Evolutionary conservation across 1,140 invertebrate species (phyloP).

Genomic region (Scylla paramamosain): DNA sequence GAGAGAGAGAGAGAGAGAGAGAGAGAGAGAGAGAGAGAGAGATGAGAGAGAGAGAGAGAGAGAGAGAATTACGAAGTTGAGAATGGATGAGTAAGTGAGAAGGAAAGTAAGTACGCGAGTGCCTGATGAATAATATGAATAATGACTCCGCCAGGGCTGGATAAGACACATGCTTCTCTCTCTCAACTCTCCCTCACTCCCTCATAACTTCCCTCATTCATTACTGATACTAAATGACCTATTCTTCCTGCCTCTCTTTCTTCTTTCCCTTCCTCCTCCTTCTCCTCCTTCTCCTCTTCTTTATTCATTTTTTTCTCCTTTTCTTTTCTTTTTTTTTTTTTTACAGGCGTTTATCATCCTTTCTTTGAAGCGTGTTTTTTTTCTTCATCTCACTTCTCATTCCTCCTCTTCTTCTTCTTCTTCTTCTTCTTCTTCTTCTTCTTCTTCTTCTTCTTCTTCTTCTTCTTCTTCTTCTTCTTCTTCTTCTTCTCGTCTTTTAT

Average conservation of each 20-base stretch:
- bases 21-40: slow-evolving; percentile 35
- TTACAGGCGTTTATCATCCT: too few species aligned
- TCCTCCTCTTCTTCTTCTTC: too few species aligned
- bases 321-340: too few species aligned
- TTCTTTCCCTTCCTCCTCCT: background rate
- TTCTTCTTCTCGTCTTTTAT: background rate
- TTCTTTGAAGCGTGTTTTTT: too few species aligned
- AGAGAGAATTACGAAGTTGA: background rate
- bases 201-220: background rate
- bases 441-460: background rate
- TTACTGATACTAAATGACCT: slow-evolving; percentile 12
- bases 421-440: background rate
- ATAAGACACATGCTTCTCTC: background rate
- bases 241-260: background rate
- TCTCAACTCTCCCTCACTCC: background rate
- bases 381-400: too few species aligned
- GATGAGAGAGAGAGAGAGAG: slow-evolving; percentile 29
- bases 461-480: background rate
- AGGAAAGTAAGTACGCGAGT: too few species aligned
- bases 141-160: too few species aligned
- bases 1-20: slow-evolving; percentile 41
- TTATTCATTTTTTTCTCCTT: too few species aligned
- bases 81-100: background rate
- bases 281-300: too few species aligned
- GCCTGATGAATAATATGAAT: background rate